phyloP scores from a whole-genome alignment of 2,797 vertebrate species.

The Neoniphon sammara region DNA sequence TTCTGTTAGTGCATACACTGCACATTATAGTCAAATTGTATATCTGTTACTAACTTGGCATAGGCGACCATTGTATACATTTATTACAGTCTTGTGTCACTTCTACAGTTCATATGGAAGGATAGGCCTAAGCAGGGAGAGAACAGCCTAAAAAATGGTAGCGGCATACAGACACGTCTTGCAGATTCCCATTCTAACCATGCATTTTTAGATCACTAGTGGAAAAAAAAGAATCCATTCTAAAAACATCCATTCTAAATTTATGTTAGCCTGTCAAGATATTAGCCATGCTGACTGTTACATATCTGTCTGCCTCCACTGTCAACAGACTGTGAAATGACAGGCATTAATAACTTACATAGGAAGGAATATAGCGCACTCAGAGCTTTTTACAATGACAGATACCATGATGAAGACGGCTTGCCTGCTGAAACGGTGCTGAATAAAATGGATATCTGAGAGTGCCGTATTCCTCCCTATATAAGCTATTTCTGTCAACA shows the following conservation, averaged over 20 bases:
- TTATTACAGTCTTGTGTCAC: not conserved
- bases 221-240: slow-evolving; percentile 10
- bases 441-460: slow-evolving; percentile 26
- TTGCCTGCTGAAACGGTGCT: slow-evolving; percentile 14
- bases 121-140: not conserved
- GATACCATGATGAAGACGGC: slow-evolving; percentile 25
- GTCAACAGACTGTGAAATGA: slow-evolving; percentile 23
- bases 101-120: not conserved
- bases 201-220: not conserved
- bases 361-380: slow-evolving; percentile 23
- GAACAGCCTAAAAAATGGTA: not conserved
- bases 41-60: not conserved
- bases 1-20: not conserved
- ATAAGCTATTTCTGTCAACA: not conserved
- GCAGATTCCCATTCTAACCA: not conserved
- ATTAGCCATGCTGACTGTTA: slow-evolving; percentile 14
- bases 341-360: slow-evolving; percentile 28
- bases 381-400: slow-evolving; percentile 41
- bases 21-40: not conserved
- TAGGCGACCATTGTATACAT: not conserved
- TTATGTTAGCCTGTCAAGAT: slow-evolving; percentile 28
- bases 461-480: slow-evolving; percentile 1
- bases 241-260: slow-evolving; percentile 21
- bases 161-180: not conserved
- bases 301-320: slow-evolving; percentile 6